A percentile compares a stretch with the other conserved stretches of the same genome.
Evolutionary conservation across 2,888 invertebrate genomes (phyloP).

Genomic region (Antheraea assamensis): DNA sequence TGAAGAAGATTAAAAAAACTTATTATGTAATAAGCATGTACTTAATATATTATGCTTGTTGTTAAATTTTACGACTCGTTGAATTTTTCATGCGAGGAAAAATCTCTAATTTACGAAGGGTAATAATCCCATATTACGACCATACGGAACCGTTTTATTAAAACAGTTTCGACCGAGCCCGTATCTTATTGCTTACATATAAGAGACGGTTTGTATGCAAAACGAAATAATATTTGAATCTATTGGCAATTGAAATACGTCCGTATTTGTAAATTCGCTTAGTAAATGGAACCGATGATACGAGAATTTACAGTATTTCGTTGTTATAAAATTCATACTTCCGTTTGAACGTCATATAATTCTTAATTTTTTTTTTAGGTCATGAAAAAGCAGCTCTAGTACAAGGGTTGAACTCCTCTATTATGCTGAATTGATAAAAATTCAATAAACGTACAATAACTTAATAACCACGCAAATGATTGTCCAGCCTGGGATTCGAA

Average conservation of each 20-base stretch:
- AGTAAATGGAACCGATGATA: not conserved
- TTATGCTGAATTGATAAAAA: no score
- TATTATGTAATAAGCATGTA: no score
- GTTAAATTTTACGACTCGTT: not conserved
- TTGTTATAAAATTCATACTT: not conserved
- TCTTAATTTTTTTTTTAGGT: no score
- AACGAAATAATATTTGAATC: slow-evolving; percentile 23
- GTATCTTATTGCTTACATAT: slow-evolving; percentile 29
- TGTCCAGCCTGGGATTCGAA: no score
- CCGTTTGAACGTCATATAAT: no score
- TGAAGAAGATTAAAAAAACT: not conserved
- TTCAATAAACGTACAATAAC: no score
- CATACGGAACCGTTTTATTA: slow-evolving; percentile 4
- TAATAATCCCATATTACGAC: slow-evolving; percentile 2
- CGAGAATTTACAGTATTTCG: not conserved
- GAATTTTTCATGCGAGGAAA: not conserved
- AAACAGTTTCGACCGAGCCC: not conserved
- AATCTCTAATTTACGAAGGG: not conserved
- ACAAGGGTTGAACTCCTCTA: no score
- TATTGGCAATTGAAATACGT: slow-evolving; percentile 16
- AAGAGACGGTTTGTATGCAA: slow-evolving; percentile 29
- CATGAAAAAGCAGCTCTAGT: no score
- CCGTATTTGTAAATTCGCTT: slow-evolving; percentile 6
- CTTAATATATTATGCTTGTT: not conserved
- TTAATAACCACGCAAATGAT: no score